phyloP scores from a whole-genome alignment of 2,113 vertebrate genomes.

The Psittacula cyanocephala region DNA sequence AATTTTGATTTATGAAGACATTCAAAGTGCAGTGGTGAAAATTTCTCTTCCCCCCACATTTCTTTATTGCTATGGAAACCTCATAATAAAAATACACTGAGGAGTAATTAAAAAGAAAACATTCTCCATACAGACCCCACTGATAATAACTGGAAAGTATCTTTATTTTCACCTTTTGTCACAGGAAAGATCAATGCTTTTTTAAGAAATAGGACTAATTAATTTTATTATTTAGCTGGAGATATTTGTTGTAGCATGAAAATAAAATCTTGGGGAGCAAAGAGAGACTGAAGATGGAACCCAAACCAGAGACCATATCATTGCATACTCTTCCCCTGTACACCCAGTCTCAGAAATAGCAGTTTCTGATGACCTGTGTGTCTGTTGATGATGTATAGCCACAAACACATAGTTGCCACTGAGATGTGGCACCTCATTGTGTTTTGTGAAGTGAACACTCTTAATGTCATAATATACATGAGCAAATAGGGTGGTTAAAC shows the following conservation, averaged over 20 bases:
- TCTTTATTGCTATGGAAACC: neutral
- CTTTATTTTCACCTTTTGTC: neutral
- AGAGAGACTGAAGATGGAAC: neutral
- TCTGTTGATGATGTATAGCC: neutral
- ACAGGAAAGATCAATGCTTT: neutral
- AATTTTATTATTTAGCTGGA: neutral
- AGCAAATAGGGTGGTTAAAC: neutral
- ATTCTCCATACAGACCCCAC: neutral
- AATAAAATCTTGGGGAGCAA: neutral
- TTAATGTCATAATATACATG: neutral
- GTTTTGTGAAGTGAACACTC: neutral
- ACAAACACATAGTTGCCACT: fast-evolving
- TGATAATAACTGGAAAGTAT: neutral
- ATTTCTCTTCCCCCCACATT: neutral
- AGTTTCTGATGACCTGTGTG: neutral
- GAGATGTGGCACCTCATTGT: too few relatives aligned
- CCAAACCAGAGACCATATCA: neutral
- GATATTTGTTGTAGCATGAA: neutral
- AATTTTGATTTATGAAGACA: neutral
- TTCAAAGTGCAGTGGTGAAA: neutral
- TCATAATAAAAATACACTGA: neutral
- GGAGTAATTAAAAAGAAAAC: neutral
- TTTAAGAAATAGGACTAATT: neutral
- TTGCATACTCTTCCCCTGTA: neutral
- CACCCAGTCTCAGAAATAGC: fast-evolving